Percentiles rank a stretch among this genome's conserved stretches.
Evolutionary conservation across 2,797 vertebrate species (phyloP).

Genomic region (Gymnothorax reevesii): DNA sequence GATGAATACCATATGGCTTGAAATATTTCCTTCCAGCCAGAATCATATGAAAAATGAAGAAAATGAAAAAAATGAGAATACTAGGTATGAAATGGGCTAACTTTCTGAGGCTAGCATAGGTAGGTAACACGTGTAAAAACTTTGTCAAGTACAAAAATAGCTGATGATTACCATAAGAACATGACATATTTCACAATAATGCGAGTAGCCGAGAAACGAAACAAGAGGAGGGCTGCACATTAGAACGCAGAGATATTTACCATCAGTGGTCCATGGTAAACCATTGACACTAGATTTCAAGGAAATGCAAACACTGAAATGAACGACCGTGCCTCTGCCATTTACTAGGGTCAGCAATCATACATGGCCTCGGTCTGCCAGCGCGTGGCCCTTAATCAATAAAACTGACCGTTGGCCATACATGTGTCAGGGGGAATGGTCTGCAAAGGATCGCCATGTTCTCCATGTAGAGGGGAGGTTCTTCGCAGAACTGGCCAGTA

Average conservation of each 20-base stretch:
- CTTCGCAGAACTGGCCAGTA: not conserved
- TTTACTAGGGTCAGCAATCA: constrained; percentile 7
- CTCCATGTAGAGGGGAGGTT: not conserved
- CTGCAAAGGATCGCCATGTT: not conserved
- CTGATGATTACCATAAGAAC: not conserved
- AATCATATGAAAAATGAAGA: no score
- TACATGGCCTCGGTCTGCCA: not conserved
- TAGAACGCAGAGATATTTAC: not conserved
- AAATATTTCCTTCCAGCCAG: no score
- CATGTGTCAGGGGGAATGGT: not conserved
- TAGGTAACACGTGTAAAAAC: not conserved
- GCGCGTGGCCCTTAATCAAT: not conserved
- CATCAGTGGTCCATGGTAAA: not conserved
- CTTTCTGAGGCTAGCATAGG: not conserved
- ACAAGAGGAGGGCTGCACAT: no score
- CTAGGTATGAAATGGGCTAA: not conserved
- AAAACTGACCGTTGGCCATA: not conserved
- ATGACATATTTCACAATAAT: not conserved
- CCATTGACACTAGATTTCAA: not conserved
- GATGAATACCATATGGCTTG: no score
- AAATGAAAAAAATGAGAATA: not conserved
- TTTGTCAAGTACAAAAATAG: not conserved
- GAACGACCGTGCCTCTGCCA: not conserved
- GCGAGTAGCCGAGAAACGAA: not conserved
- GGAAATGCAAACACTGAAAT: not conserved